Percentiles rank a stretch among this genome's conserved stretches.
Evolutionary conservation across 1,140 invertebrate species (phyloP).

Genomic region (Pseudomyrmex pallidus): DNA sequence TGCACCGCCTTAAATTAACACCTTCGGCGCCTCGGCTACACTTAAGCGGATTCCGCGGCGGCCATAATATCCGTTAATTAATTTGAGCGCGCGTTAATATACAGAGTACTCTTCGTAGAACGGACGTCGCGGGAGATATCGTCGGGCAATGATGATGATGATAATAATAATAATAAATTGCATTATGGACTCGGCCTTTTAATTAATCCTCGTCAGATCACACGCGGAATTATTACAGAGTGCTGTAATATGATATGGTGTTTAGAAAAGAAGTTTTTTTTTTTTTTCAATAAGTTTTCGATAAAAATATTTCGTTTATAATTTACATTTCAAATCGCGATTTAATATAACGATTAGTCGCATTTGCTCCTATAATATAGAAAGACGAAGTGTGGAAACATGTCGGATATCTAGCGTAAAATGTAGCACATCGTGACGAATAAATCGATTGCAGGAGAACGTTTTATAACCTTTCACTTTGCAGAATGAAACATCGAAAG

Average conservation of each 20-base stretch:
- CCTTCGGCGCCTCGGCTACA: slow-evolving; percentile 32
- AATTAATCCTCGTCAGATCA: slow-evolving; percentile 23
- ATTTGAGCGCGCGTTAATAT: slow-evolving; percentile 49
- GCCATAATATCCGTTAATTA: slow-evolving; percentile 54
- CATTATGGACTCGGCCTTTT: slow-evolving; percentile 20
- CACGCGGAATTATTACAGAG: slow-evolving; percentile 12
- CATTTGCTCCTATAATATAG: not conserved
- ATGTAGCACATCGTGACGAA: slow-evolving; percentile 22
- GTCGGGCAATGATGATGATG: slow-evolving; percentile 18
- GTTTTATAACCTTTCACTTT: slow-evolving; percentile 30
- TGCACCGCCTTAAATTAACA: slow-evolving; percentile 54
- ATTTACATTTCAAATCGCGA: not conserved
- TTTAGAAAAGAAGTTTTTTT: too few relatives aligned
- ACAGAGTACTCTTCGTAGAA: slow-evolving; percentile 21
- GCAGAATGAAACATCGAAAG: slow-evolving; percentile 16
- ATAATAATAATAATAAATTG: slow-evolving; percentile 52
- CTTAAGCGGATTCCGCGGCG: slow-evolving; percentile 53
- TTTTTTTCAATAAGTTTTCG: not conserved
- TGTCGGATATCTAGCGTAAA: not conserved
- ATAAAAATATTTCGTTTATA: not conserved
- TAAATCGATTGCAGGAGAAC: slow-evolving; percentile 14
- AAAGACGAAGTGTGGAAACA: not conserved
- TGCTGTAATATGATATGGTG: not conserved
- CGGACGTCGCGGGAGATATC: slow-evolving; percentile 30
- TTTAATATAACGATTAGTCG: not conserved